Percentiles rank a stretch among this genome's conserved stretches.
These are phyloP conservation scores for Drosophila ironensis DNA, from an alignment of 1,140 invertebrate genomes.

Conservation along the genomic window DNA sequence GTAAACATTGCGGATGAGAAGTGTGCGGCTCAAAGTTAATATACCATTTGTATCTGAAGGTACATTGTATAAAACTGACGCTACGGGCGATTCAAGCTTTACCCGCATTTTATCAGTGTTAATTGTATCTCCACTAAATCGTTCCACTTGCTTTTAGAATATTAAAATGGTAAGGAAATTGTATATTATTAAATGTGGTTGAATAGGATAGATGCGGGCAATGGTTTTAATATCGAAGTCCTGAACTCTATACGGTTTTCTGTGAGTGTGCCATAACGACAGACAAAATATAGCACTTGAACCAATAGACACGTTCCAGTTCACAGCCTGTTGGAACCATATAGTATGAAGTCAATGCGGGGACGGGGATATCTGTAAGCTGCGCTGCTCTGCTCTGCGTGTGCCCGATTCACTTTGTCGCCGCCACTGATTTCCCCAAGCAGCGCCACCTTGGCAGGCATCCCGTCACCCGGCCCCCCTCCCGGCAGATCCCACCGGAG, in stretches of 20 bases:
- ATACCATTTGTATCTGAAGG: too few relatives aligned
- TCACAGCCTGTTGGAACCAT: conserved; percentile 16
- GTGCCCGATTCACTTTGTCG: conserved; percentile 46
- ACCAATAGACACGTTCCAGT: conserved; percentile 29
- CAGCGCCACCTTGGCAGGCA: conserved; percentile 11
- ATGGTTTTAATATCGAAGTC: too few relatives aligned
- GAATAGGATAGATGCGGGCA: too few relatives aligned
- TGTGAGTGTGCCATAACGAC: neutral
- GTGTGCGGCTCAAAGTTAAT: too few relatives aligned
- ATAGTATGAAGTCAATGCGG: conserved; percentile 1
- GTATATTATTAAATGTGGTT: too few relatives aligned
- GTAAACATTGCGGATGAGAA: too few relatives aligned
- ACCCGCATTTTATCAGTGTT: too few relatives aligned
- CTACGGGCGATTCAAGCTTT: too few relatives aligned
- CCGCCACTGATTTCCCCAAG: conserved; percentile 68
- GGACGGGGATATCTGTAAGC: conserved; percentile 4
- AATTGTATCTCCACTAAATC: too few relatives aligned
- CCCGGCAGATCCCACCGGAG: neutral
- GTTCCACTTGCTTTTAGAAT: too few relatives aligned
- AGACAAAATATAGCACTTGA: neutral
- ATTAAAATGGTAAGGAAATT: too few relatives aligned
- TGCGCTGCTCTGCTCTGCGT: conserved; percentile 10
- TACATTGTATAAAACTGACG: too few relatives aligned
- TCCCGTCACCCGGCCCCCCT: neutral
- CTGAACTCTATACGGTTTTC: neutral